Conservation (phyloP, 2,113 vertebrate genomes). For the Vidua macroura region DNA sequence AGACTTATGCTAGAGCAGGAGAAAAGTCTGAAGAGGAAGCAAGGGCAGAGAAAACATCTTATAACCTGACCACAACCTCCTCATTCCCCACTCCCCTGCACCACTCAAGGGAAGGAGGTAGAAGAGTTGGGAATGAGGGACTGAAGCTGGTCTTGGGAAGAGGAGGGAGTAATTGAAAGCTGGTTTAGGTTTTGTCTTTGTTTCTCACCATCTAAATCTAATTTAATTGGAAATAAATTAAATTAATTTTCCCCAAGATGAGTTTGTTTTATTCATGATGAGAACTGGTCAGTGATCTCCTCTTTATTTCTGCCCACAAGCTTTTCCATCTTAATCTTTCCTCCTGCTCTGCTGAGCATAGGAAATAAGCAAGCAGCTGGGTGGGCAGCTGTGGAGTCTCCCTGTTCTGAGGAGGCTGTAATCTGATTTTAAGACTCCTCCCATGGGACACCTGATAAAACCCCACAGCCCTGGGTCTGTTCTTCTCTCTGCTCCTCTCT, state of each 20-base stretch:
- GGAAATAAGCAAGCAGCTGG: neutral
- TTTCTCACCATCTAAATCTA: neutral
- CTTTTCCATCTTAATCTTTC: neutral
- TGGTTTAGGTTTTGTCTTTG: neutral
- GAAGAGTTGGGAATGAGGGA: neutral
- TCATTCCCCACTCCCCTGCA: rapidly evolving
- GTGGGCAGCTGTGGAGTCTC: neutral
- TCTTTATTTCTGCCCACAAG: neutral
- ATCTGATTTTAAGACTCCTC: no score
- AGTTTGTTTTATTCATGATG: neutral
- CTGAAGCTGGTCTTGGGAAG: neutral
- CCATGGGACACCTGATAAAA: no score
- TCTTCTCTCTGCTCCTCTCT: no score
- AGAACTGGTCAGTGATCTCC: neutral
- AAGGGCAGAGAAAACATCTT: neutral
- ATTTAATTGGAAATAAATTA: neutral
- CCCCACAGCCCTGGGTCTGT: no score
- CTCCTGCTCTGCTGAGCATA: neutral
- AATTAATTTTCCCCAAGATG: neutral
- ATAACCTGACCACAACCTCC: neutral
- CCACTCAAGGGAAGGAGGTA: rapidly evolving
- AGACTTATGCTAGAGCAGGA: neutral
- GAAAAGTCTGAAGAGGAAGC: neutral
- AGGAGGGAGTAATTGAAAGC: neutral
- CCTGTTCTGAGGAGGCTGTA: no score